Evolutionary conservation across 2,113 vertebrate species (phyloP), one percentile per base, ranked within the genome.

Genomic region (Tyto alba): DNA sequence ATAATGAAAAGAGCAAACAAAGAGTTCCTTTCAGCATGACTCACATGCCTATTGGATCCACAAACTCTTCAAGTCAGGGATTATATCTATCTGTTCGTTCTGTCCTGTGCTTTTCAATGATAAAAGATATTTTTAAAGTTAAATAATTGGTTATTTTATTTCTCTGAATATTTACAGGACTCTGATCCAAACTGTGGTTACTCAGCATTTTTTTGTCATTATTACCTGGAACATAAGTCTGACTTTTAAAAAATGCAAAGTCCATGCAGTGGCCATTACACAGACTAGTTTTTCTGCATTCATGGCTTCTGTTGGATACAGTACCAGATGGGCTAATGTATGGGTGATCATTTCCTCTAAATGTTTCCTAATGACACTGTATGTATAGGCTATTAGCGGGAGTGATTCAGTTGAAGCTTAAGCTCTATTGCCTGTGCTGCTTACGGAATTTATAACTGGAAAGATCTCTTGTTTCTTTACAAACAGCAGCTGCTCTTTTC

Each of bases 1-100:
- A 29, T 41, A 62, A 55, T 23, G 50, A 82, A 72, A 45, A 11
- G 5, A 60, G 11, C 18, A 69, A 82, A 66, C 8, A 57, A 32
- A 20, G 25, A 56, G 7, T 30, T 93, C 64, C 55, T 74, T 81
- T 69, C n/a, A 82, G 11, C 22, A 50, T 43, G 38, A 9, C 4
- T 76, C 12, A 40, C 0, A 0, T 59, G n/a, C 13, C 19, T 60
- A 0, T 5, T 76, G 17, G 12, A 22, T 29, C 55, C 32, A 41
- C 74, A 43, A 80, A 38, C 16, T 68, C 62, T 47, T 72, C 43
- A 55, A 12, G 10, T 36, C 0, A 48, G 19, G 16, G 30, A 22
- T 48, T 38, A 16, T 13, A 69, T 10, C 26, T 64, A 7, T 64
- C 7, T 68, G 8, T 52, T 40, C 3, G 9, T 43, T 74, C 55